Evolutionary conservation across 2,888 invertebrate species (phyloP), one percentile per base, ranked within the genome.

Genomic region (Callosobruchus maculatus): DNA sequence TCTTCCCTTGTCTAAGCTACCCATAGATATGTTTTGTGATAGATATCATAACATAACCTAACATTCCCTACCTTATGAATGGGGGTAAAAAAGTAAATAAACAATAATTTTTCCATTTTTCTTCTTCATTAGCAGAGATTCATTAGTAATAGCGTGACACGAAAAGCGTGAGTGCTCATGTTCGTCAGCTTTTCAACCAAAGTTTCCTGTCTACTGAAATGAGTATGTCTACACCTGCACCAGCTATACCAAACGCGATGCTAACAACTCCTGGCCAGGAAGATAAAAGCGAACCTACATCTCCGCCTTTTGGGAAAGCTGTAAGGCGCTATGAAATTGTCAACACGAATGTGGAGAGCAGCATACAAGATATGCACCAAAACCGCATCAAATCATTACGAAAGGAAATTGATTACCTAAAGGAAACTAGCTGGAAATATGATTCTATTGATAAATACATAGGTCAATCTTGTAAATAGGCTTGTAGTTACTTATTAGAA

Each of bases 351-450:
- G 83, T 82, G 0, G 79, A 81, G 69, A 81, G 82, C 76, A 81
- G 83, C 74, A 75, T 83, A 22, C 81, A 90, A 68, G 94, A 94
- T 82, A 89, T 91, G 75, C 94, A 95, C 80, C 89, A 91, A 75
- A 93, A 92, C 83, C 89, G 94, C 77, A 89, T 95, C 74, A 92
- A 93, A 85, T 87, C 89, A 67, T 85, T 95, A 67, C 88, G 94
- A 75, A 94, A 93, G 85, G 94, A 95, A 86, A 86, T 95, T 74
- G 93, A 93, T 79, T 92, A 92, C 83, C 87, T 95, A n/a, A 94
- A 93, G 84, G 90, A 92, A 73, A 94, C 94, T 0, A 93, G 94
- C 83, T 95, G 95, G 95, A 92, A 93, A 86, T 95, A 93, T 88
- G 92, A 93, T 72, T 87, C 90, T 68, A 89, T 91, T 80, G 93